Percentiles rank a stretch among this genome's conserved stretches.
Evolutionary conservation across 2,888 invertebrate species (phyloP).

Genomic region (Tillus elongatus): DNA sequence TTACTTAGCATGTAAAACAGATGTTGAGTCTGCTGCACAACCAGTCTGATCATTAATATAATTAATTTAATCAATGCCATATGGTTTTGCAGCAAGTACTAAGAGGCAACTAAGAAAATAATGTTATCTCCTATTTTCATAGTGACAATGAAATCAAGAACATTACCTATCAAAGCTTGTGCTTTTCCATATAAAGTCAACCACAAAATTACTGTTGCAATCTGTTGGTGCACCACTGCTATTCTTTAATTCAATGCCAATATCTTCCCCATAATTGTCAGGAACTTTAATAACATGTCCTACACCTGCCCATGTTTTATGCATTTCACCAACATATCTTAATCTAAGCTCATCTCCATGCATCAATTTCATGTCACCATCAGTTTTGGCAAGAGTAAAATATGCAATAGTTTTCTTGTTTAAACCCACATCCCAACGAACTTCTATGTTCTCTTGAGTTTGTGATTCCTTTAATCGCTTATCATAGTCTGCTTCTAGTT

Average conservation of each 20-base stretch:
- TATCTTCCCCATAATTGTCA: constrained; percentile 95
- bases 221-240: constrained; percentile 88
- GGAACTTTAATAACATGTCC: constrained; percentile 96
- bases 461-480: constrained; percentile 95
- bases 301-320: constrained; percentile 94
- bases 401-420: constrained; percentile 98
- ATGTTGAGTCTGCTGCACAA: too few relatives aligned
- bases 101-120: too few relatives aligned
- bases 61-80: too few relatives aligned
- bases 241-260: constrained; percentile 91
- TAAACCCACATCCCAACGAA: constrained; percentile 96
- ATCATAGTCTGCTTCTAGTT: constrained; percentile 97
- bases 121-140: too few relatives aligned
- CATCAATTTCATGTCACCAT: constrained; percentile 98
- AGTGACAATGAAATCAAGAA: too few relatives aligned
- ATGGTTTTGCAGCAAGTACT: too few relatives aligned
- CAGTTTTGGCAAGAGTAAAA: constrained; percentile 93
- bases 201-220: constrained; percentile 90
- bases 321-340: constrained; percentile 85
- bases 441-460: constrained; percentile 95
- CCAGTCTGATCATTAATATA: too few relatives aligned
- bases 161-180: constrained; percentile 92
- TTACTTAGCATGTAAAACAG: too few relatives aligned
- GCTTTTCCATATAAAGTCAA: constrained; percentile 99
- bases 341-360: constrained; percentile 95